phyloP scores from a whole-genome alignment of 2,888 invertebrate genomes.

The Trichopoda pennipes region DNA sequence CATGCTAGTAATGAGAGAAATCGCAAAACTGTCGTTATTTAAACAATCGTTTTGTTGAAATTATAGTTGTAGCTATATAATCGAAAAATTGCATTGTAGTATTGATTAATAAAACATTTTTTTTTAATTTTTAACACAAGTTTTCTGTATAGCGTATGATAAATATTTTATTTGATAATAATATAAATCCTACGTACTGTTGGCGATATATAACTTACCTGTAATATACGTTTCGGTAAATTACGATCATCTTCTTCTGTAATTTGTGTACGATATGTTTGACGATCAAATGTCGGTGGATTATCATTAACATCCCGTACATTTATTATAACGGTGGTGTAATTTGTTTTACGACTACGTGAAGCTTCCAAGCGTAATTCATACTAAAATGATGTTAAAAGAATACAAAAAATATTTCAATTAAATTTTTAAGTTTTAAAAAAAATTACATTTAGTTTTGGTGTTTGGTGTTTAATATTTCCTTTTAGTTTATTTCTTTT shows the following conservation, averaged over 20 bases:
- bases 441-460: constrained; percentile 1
- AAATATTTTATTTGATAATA: background rate
- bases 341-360: constrained; percentile 97
- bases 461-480: background rate
- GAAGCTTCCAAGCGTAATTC: constrained; percentile 96
- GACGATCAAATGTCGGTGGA: constrained; percentile 96
- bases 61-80: too few species aligned
- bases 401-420: constrained; percentile 23
- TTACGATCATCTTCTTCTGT: constrained; percentile 97
- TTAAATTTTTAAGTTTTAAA: constrained; percentile 27
- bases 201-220: constrained; percentile 83
- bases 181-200: background rate
- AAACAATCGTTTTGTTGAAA: too few species aligned
- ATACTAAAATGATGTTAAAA: constrained; percentile 84
- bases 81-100: too few species aligned
- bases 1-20: too few species aligned
- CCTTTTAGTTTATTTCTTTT: background rate
- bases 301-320: constrained; percentile 94
- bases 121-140: too few species aligned
- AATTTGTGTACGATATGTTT: constrained; percentile 96
- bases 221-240: constrained; percentile 94
- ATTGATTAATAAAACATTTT: too few species aligned
- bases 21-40: too few species aligned
- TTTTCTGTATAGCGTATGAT: background rate
- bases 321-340: constrained; percentile 97